Evolutionary conservation across 2,113 vertebrate species (phyloP).

Genomic region (Lontra canadensis): DNA sequence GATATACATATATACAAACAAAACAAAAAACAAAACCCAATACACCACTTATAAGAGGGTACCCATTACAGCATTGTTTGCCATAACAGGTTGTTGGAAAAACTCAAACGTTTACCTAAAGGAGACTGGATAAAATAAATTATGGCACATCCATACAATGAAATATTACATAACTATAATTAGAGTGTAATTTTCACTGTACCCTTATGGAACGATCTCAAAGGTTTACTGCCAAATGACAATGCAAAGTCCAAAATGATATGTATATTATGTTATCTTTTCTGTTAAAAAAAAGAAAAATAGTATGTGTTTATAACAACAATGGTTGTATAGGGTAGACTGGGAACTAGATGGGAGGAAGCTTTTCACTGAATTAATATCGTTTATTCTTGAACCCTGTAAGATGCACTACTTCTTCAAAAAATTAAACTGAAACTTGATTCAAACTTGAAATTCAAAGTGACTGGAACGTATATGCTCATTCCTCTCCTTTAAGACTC

Average conservation of each 20-base stretch:
- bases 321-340: not conserved
- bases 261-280: not conserved
- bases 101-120: not conserved
- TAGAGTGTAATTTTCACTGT: not conserved
- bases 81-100: not conserved
- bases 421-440: slow-evolving; percentile 6
- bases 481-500: not conserved
- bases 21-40: not conserved
- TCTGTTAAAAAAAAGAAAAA: not conserved
- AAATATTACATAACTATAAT: not conserved
- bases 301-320: not conserved
- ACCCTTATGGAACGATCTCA: not conserved
- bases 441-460: slow-evolving; percentile 5
- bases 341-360: not conserved
- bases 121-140: not conserved
- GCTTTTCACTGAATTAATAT: not conserved
- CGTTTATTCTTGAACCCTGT: not conserved
- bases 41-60: not conserved
- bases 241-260: not conserved
- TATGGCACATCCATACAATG: not conserved
- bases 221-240: not conserved
- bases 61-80: not conserved
- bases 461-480: not conserved
- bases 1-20: not conserved
- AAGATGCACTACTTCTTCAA: not conserved